Conservation (phyloP, 2,797 vertebrate genomes). For the Eremophila alpestris region DNA sequence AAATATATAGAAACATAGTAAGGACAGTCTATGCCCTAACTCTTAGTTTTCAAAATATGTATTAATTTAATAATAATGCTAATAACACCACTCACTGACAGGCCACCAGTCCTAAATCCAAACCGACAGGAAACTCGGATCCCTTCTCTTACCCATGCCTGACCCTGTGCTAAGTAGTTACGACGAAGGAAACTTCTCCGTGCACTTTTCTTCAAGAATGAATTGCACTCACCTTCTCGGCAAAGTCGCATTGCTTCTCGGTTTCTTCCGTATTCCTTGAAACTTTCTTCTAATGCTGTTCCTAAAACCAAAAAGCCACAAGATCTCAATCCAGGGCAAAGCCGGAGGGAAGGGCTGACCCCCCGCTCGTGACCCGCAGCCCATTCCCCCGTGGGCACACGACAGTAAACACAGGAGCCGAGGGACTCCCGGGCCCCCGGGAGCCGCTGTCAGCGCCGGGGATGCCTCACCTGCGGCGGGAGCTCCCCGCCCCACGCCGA, state of each 20-base stretch:
- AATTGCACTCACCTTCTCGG: conserved; percentile 92
- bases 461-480: not conserved
- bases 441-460: not conserved
- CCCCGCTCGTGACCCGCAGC: not conserved
- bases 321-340: not conserved
- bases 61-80: not conserved
- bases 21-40: not conserved
- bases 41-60: not conserved
- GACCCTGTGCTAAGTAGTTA: not conserved
- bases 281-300: conserved; percentile 95
- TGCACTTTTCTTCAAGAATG: conserved; percentile 58
- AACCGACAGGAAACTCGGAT: not conserved
- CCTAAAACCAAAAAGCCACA: conserved; percentile 77
- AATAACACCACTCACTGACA: not conserved
- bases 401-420: fast-evolving
- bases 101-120: conserved; percentile 66
- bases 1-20: not conserved
- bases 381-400: not conserved
- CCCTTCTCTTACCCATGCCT: not conserved
- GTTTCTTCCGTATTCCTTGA: conserved; percentile 96
- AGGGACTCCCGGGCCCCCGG: not conserved
- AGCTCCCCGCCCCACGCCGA: not conserved
- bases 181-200: not conserved
- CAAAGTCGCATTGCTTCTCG: conserved; percentile 98
- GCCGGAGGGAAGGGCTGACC: fast-evolving